phyloP scores from a whole-genome alignment of 2,797 vertebrate species.

The Lacerta agilis region DNA sequence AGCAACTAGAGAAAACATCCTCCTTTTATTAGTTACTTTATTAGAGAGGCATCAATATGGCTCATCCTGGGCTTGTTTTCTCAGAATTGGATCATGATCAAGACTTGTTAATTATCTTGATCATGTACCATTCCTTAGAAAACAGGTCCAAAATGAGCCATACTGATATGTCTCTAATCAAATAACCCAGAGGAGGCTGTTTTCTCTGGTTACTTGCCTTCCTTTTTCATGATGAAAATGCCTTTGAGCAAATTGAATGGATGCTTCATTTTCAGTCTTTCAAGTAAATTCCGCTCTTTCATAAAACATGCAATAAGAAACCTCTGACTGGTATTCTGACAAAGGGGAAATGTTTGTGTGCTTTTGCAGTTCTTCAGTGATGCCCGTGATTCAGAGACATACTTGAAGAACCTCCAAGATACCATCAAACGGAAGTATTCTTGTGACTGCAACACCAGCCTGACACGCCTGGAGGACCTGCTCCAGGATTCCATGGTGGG shows the following conservation, averaged over 20 bases:
- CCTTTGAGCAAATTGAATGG: background rate
- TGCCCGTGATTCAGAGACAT: slow-evolving; percentile 89
- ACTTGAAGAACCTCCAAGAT: slow-evolving; percentile 93
- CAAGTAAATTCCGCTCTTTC: background rate
- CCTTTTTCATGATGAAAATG: background rate
- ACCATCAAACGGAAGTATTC: slow-evolving; percentile 96
- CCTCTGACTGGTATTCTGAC: background rate
- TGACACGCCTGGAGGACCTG: slow-evolving; percentile 93
- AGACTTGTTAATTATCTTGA: no score
- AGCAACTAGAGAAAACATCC: no score
- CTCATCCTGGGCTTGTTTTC: no score
- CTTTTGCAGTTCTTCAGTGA: slow-evolving; percentile 89
- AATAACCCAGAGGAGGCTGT: background rate
- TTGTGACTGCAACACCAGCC: slow-evolving; percentile 90
- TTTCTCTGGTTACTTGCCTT: background rate
- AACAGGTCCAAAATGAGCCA: background rate
- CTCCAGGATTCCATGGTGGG: slow-evolving; percentile 98
- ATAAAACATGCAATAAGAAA: background rate
- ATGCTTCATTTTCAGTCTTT: background rate
- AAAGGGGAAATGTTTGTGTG: background rate
- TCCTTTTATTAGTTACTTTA: no score
- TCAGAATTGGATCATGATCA: no score
- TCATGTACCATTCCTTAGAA: background rate
- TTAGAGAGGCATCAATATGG: no score
- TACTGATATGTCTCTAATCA: background rate